Evolutionary conservation across 2,113 vertebrate species (phyloP).

Genomic region (Chlorodrepanis virens): DNA sequence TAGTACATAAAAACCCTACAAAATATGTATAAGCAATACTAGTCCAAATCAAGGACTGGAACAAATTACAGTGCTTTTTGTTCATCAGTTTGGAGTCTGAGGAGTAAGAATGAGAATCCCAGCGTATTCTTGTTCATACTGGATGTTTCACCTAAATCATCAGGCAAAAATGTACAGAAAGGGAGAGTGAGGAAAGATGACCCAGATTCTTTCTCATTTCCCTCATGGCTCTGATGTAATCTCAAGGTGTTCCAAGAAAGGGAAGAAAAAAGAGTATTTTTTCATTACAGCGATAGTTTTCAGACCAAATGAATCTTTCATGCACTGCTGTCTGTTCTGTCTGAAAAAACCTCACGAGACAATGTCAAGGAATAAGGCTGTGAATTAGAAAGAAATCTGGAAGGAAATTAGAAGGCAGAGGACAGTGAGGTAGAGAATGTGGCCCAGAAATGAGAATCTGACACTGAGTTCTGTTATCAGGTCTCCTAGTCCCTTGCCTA

Average conservation of each 20-base stretch:
- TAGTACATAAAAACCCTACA: background rate
- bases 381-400: background rate
- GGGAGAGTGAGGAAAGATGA: background rate
- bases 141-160: background rate
- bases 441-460: background rate
- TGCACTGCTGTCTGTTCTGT: background rate
- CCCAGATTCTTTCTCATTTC: background rate
- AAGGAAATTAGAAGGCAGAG: background rate
- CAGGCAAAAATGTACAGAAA: background rate
- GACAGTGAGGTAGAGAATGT: background rate
- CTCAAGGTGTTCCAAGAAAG: background rate
- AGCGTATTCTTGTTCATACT: background rate
- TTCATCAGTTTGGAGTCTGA: background rate
- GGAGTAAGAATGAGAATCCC: background rate
- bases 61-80: background rate
- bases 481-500: background rate
- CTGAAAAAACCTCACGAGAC: background rate
- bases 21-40: background rate
- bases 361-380: background rate
- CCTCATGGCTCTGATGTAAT: background rate
- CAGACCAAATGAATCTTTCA: background rate
- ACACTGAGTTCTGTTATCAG: background rate
- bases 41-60: background rate
- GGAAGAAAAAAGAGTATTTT: background rate
- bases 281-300: background rate